Conservation (phyloP, 2,888 invertebrate species). For the Caenorhabditis panamensis region DNA sequence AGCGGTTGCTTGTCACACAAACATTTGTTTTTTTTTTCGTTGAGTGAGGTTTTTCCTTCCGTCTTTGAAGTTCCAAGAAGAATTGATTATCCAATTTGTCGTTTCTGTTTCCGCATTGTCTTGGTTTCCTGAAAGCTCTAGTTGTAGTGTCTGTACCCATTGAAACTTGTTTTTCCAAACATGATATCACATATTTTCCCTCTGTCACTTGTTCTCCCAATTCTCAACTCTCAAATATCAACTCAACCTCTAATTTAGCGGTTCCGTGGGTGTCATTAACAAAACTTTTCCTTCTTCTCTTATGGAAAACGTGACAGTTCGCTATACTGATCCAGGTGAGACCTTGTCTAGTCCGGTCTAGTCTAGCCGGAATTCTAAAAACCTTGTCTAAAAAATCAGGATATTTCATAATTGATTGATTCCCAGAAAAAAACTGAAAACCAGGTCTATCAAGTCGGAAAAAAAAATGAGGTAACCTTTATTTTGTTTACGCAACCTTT, state of each 20-base stretch:
- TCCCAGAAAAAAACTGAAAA: too few relatives aligned
- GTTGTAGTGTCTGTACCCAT: too few relatives aligned
- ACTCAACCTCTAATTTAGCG: constrained; percentile 1
- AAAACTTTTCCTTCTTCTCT: background rate
- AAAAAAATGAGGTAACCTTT: background rate
- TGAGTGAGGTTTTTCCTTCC: background rate
- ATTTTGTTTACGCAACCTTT: constrained; percentile 2
- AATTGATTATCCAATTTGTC: too few relatives aligned
- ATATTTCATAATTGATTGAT: too few relatives aligned
- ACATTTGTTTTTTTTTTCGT: background rate
- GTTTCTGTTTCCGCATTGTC: too few relatives aligned
- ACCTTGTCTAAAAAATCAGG: too few relatives aligned
- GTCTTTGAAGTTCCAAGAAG: background rate
- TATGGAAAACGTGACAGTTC: constrained; percentile 45
- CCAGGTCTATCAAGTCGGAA: too few relatives aligned
- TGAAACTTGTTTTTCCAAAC: too few relatives aligned
- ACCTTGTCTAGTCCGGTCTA: background rate
- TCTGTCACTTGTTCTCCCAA: background rate
- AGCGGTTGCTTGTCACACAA: background rate
- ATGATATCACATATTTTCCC: too few relatives aligned
- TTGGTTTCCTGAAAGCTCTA: too few relatives aligned
- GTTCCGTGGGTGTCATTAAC: background rate
- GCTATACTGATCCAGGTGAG: constrained; percentile 55
- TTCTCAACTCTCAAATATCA: background rate
- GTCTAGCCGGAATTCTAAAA: background rate